phyloP scores from a whole-genome alignment of 2,797 vertebrate genomes.

The Sebastes matsubarae region DNA sequence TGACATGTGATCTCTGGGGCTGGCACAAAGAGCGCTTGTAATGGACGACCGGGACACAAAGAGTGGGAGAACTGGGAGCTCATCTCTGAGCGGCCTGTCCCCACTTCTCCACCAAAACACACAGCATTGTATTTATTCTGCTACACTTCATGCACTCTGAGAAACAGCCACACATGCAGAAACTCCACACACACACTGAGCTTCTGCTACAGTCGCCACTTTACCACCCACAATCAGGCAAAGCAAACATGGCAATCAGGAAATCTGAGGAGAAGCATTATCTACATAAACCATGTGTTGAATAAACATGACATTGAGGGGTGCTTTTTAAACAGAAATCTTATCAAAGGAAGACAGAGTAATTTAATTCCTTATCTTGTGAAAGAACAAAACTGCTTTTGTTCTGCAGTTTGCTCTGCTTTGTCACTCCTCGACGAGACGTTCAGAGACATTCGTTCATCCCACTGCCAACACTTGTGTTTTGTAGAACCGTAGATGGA shows the following conservation, averaged over 20 bases:
- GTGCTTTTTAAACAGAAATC: constrained; percentile 8
- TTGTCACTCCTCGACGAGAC: constrained; percentile 24
- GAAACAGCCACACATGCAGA: constrained; percentile 23
- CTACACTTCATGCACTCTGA: neutral
- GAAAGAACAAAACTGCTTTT: constrained; percentile 50
- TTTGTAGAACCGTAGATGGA: neutral
- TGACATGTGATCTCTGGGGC: constrained; percentile 75
- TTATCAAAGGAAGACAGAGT: constrained; percentile 27
- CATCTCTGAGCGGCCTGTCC: constrained; percentile 31
- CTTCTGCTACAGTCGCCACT: neutral
- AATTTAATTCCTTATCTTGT: constrained; percentile 41
- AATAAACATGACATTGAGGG: constrained; percentile 28
- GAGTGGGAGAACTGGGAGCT: constrained; percentile 46
- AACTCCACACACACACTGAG: neutral
- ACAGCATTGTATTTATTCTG: constrained; percentile 19
- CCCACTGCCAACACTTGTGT: neutral
- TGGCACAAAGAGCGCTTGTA: constrained; percentile 76
- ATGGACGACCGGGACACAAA: constrained; percentile 61
- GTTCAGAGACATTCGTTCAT: constrained; percentile 20
- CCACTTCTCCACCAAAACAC: constrained; percentile 8
- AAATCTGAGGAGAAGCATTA: constrained; percentile 21
- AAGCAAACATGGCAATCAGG: constrained; percentile 34
- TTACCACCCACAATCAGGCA: neutral
- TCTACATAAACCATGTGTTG: constrained; percentile 26
- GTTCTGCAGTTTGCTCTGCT: constrained; percentile 31